phyloP scores from a whole-genome alignment of 2,113 vertebrate species.

The Aegotheles bennettii region DNA sequence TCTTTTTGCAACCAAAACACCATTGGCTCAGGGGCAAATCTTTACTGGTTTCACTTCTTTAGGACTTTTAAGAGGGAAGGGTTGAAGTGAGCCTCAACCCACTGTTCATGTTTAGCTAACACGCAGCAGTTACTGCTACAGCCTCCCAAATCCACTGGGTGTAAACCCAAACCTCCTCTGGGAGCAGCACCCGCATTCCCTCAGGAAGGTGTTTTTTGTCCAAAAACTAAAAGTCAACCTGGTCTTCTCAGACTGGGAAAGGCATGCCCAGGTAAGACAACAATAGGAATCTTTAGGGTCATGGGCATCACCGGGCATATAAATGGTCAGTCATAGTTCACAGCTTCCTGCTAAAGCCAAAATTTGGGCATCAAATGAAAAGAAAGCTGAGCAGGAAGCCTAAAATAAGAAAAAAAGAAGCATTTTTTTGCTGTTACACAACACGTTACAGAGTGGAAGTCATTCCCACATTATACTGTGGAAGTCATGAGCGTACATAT shows the following conservation, averaged over 20 bases:
- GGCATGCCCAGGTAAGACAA: background rate
- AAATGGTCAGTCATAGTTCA: fast-evolving
- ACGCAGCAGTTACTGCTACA: fast-evolving
- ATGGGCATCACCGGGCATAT: fast-evolving
- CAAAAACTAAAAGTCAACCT: background rate
- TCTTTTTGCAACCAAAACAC: background rate
- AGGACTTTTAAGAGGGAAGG: background rate
- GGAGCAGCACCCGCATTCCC: background rate
- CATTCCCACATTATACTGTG: background rate
- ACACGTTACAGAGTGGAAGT: background rate
- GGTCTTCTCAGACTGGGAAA: background rate
- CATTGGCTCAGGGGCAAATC: background rate
- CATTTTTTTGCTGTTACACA: background rate
- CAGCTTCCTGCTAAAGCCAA: background rate
- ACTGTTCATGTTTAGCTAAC: background rate
- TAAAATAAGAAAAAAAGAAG: background rate
- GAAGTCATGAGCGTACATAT: background rate
- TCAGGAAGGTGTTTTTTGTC: background rate
- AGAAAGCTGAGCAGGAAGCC: background rate
- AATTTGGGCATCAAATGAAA: background rate
- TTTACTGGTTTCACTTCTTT: background rate
- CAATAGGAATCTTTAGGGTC: background rate
- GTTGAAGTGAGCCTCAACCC: background rate
- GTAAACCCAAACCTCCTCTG: background rate
- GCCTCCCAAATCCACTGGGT: fast-evolving